Conservation (phyloP, 2,113 vertebrate genomes). For the Solenodon paradoxus region DNA sequence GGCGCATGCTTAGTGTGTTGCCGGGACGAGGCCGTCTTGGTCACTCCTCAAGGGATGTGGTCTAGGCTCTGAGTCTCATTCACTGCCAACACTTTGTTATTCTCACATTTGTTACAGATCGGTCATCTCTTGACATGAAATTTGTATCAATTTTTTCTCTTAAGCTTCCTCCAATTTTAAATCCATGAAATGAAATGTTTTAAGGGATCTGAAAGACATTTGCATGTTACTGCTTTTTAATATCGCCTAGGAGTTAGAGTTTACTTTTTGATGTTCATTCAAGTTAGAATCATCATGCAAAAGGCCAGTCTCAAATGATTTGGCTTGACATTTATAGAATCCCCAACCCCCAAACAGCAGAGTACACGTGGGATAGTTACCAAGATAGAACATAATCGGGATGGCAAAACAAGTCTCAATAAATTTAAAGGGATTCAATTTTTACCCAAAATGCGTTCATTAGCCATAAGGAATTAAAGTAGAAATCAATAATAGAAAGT, state of each 20-base stretch:
- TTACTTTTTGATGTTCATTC: background rate
- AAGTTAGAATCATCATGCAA: background rate
- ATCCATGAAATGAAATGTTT: background rate
- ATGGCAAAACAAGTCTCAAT: background rate
- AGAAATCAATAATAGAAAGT: background rate
- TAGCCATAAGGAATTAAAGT: background rate
- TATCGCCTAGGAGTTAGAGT: background rate
- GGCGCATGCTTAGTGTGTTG: fast-evolving
- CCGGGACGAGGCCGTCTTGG: too few relatives aligned
- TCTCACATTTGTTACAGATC: background rate
- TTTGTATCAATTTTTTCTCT: background rate
- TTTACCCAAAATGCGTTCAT: background rate
- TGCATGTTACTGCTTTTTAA: background rate
- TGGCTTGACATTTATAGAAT: background rate
- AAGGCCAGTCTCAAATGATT: background rate
- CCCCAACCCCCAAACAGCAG: background rate
- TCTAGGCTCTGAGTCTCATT: background rate
- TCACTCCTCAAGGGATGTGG: too few relatives aligned
- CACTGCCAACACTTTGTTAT: background rate
- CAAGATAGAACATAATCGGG: background rate
- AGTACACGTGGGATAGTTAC: background rate
- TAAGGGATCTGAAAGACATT: background rate
- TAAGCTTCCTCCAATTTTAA: background rate
- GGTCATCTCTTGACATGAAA: background rate
- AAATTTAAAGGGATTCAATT: slow-evolving; percentile 1